Percentiles rank a stretch among this genome's conserved stretches.
phyloP scores from a whole-genome alignment of 2,888 invertebrate genomes.

The Alsophila aescularia region DNA sequence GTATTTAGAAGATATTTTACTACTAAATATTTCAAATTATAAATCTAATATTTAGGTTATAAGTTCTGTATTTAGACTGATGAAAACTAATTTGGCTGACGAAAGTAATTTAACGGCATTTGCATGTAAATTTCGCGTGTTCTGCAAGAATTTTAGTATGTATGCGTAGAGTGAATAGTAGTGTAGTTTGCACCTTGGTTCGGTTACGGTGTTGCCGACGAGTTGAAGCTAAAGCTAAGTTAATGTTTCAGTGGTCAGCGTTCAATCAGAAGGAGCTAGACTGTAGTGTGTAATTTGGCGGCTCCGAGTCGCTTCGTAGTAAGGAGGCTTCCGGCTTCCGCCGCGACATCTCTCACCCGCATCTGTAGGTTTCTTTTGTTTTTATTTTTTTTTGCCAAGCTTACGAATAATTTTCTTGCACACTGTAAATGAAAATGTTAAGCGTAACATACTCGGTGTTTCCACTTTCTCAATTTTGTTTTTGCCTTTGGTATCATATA shows the following conservation, averaged over 20 bases:
- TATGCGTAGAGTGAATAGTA: slow-evolving; percentile 31
- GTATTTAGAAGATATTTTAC: no score
- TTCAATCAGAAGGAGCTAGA: slow-evolving; percentile 80
- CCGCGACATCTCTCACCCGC: slow-evolving; percentile 74
- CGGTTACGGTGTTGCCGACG: slow-evolving; percentile 64
- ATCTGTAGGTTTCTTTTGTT: slow-evolving; percentile 78
- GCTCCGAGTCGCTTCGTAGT: slow-evolving; percentile 65
- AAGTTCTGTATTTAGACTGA: slow-evolving; percentile 5
- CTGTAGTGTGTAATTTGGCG: slow-evolving; percentile 67
- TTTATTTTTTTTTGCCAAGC: slow-evolving; percentile 58
- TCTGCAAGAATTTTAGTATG: slow-evolving; percentile 25
- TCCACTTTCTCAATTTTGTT: slow-evolving; percentile 38
- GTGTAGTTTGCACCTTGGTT: slow-evolving; percentile 59
- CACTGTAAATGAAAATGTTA: no score
- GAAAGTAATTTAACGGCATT: slow-evolving; percentile 14
- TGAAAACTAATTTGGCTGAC: slow-evolving; percentile 6
- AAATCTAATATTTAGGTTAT: slow-evolving; percentile 1
- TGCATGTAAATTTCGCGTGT: slow-evolving; percentile 51
- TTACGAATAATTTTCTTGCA: background rate
- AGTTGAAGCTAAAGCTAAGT: slow-evolving; percentile 67
- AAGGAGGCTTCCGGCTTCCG: slow-evolving; percentile 75
- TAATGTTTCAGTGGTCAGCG: slow-evolving; percentile 81
- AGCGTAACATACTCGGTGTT: slow-evolving; percentile 34
- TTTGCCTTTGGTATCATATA: slow-evolving; percentile 37
- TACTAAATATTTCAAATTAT: background rate